phyloP scores from a whole-genome alignment of 2,797 vertebrate genomes.

The Salmo trutta region DNA sequence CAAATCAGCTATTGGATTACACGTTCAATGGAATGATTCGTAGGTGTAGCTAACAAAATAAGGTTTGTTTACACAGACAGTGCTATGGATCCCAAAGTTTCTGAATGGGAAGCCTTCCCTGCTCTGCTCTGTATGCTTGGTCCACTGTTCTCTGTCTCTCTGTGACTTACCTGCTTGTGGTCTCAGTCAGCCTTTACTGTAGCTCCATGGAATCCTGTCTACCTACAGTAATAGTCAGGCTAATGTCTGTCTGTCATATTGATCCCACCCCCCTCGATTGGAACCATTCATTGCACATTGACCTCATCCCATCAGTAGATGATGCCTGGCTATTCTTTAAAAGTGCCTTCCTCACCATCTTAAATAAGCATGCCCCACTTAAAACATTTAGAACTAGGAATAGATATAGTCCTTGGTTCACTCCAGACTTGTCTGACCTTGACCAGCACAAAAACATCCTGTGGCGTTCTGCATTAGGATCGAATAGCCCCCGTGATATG shows the following conservation, averaged over 20 bases:
- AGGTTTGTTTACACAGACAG: neutral
- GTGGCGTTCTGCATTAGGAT: too few species aligned
- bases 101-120: neutral
- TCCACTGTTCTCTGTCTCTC: constrained; percentile 22
- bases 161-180: constrained; percentile 39
- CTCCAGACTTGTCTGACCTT: too few species aligned
- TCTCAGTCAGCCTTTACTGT: constrained; percentile 37
- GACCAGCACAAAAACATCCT: too few species aligned
- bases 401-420: too few species aligned
- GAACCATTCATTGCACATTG: constrained; percentile 19
- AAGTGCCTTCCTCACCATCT: too few species aligned
- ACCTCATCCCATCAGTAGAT: too few species aligned
- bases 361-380: too few species aligned
- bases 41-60: neutral
- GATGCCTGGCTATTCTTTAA: too few species aligned
- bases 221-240: constrained; percentile 54
- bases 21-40: neutral
- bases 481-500: too few species aligned
- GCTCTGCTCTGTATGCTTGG: neutral
- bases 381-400: too few species aligned
- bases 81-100: neutral
- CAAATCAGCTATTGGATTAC: neutral
- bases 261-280: constrained; percentile 43
- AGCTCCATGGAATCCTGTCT: constrained; percentile 33
- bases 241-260: constrained; percentile 60